phyloP scores from a whole-genome alignment of 2,888 invertebrate genomes.

The Ormyrus rosae region DNA sequence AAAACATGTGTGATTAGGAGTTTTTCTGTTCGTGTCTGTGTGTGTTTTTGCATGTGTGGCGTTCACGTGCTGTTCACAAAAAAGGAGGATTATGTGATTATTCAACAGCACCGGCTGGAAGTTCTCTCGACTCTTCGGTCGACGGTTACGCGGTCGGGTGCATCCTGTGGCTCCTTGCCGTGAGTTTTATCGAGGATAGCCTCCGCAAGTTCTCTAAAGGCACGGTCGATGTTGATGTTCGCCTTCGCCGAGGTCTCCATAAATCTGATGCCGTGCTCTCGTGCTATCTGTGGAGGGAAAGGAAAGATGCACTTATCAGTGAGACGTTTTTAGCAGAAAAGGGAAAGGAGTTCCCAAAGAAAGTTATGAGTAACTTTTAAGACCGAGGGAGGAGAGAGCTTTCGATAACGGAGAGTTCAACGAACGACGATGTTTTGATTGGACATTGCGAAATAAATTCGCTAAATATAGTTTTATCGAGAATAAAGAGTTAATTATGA shows the following conservation, averaged over 20 bases:
- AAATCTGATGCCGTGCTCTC: slow-evolving; percentile 96
- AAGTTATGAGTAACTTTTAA: no score
- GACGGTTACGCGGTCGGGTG: slow-evolving; percentile 83
- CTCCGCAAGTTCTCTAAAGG: slow-evolving; percentile 95
- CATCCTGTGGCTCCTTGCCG: slow-evolving; percentile 87
- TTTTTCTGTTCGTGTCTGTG: slow-evolving; percentile 20
- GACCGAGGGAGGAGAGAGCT: no score
- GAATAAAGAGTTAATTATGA: no score
- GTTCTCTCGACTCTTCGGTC: slow-evolving; percentile 84
- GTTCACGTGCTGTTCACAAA: slow-evolving; percentile 31
- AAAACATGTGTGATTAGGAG: slow-evolving; percentile 14
- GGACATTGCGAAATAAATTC: no score
- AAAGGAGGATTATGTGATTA: slow-evolving; percentile 36
- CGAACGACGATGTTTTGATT: no score
- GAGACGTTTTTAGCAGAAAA: no score
- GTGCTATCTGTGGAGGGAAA: slow-evolving; percentile 85
- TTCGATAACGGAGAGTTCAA: no score
- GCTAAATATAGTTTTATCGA: no score
- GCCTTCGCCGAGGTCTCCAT: slow-evolving; percentile 99
- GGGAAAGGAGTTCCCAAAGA: no score
- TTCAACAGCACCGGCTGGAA: slow-evolving; percentile 80
- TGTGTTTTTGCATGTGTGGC: background rate
- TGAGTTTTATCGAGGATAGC: slow-evolving; percentile 95
- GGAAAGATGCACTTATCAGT: slow-evolving; percentile 28
- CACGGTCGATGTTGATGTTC: slow-evolving; percentile 96